These are phyloP conservation scores for Ranitomeya imitator DNA, from an alignment of 2,113 vertebrate genomes.

Conservation along the genomic window DNA sequence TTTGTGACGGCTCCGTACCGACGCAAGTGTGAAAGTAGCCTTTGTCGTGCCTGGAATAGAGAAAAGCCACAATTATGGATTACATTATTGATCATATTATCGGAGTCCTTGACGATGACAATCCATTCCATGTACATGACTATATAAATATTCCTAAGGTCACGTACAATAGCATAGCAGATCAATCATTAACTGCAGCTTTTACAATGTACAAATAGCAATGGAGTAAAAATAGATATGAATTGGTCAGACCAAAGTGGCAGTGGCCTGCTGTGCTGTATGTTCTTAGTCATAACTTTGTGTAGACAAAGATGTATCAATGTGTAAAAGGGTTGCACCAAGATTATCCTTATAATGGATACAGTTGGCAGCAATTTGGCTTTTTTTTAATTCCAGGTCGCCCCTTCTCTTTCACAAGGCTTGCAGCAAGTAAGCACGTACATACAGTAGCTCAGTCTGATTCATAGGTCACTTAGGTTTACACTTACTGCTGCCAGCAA, in stretches of 20 bases:
- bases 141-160: background rate
- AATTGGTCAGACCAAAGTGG: background rate
- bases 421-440: too few relatives aligned
- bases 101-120: background rate
- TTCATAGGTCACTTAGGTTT: too few relatives aligned
- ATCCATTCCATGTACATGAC: background rate
- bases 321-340: too few relatives aligned
- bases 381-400: too few relatives aligned
- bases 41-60: background rate
- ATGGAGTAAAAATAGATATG: constrained; percentile 11
- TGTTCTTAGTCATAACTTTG: background rate
- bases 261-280: background rate
- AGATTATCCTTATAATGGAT: too few relatives aligned
- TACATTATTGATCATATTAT: background rate
- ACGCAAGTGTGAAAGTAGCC: too few relatives aligned
- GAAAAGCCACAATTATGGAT: background rate
- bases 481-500: too few relatives aligned
- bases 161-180: background rate
- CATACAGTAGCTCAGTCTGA: too few relatives aligned
- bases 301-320: too few relatives aligned
- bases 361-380: too few relatives aligned
- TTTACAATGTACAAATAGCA: background rate
- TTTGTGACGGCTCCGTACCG: too few relatives aligned
- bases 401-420: too few relatives aligned
- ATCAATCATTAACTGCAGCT: constrained; percentile 1